These are phyloP conservation scores for Rhynchotus rufescens DNA, from an alignment of 2,797 vertebrate species.

Conservation along the genomic window DNA sequence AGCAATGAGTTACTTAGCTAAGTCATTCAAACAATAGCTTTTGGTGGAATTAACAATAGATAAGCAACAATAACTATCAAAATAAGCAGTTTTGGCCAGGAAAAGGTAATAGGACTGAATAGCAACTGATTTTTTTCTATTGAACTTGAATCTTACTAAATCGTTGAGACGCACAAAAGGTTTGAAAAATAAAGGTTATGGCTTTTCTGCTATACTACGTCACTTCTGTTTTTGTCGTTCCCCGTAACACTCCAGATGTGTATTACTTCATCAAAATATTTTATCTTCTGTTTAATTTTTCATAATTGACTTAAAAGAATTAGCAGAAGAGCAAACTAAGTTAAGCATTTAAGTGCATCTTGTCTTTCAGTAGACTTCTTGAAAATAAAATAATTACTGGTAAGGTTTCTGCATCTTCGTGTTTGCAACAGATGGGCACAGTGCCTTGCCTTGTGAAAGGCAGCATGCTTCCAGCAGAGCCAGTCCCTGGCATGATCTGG, in stretches of 20 bases:
- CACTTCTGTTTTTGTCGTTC: not conserved
- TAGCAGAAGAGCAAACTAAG: not conserved
- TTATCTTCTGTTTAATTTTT: not conserved
- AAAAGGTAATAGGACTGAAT: not conserved
- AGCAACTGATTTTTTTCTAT: not conserved
- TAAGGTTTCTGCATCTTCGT: not conserved
- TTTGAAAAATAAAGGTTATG: not conserved
- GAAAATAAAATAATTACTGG: not conserved
- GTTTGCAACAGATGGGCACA: not conserved
- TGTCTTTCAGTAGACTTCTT: not conserved
- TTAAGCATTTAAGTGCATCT: not conserved
- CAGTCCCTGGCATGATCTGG: no score
- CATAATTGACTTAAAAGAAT: not conserved
- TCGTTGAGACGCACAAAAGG: not conserved
- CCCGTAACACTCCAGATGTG: not conserved
- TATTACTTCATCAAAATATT: not conserved
- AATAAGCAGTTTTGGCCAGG: not conserved
- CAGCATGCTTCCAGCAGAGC: not conserved
- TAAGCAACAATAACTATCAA: no score
- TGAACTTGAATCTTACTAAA: not conserved
- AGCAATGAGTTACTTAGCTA: not conserved
- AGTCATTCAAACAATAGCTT: not conserved
- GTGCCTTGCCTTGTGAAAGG: not conserved
- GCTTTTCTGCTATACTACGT: not conserved
- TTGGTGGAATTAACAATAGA: not conserved